Evolutionary conservation across 1,140 invertebrate genomes (phyloP), one percentile per base, ranked within the genome.

Genomic region (Aphaenogaster floridana): DNA sequence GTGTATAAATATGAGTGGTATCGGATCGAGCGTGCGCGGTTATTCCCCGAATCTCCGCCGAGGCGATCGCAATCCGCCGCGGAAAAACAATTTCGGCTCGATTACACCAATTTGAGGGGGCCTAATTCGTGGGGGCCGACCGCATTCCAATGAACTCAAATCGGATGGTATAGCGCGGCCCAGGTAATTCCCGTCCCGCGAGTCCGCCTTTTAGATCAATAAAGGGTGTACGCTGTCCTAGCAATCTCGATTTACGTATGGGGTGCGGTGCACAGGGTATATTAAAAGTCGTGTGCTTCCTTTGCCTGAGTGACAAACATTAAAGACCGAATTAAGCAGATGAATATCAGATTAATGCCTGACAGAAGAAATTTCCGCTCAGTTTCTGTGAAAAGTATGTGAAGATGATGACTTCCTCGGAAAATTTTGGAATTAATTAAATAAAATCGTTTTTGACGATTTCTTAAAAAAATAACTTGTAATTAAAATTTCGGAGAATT

Each of bases 11-110:
- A 86, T 79, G 80, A 89, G 74, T 64, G 69, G 34, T 64, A 90
- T 89, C 79, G 78, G 50, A 71, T 72, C 80, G 89, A 90, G 88
- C 76, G 61, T 90, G 89, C 89, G 89, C 89, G 76, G 34, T 88
- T 79, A 87, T 84, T 89, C 72, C 50, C 28, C 39, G 68, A 74
- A 87, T 66, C n/a, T 42, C 17, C 28, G 72, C 9, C 21, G 48
- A 39, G 11, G 72, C 21, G 28, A 81, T 81, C 54, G 66, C 50
- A 8, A 72, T 61, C n/a, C 34, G 54, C 21, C 36, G 36, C 39
- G 52, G 15, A 83, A 59, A 45, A 34, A 68, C 34, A 45, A 50
- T 17, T 59, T 76, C 42, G n/a, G 13, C 13, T 83, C 68, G 13
- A 74, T 48, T 61, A 74, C 17, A 15, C 6, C 50, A n/a, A 74